A percentile compares a stretch with the other conserved stretches of the same genome.
These are phyloP conservation scores for Drosophila macrospina DNA, from an alignment of 2,888 invertebrate genomes.

Conservation along the genomic window DNA sequence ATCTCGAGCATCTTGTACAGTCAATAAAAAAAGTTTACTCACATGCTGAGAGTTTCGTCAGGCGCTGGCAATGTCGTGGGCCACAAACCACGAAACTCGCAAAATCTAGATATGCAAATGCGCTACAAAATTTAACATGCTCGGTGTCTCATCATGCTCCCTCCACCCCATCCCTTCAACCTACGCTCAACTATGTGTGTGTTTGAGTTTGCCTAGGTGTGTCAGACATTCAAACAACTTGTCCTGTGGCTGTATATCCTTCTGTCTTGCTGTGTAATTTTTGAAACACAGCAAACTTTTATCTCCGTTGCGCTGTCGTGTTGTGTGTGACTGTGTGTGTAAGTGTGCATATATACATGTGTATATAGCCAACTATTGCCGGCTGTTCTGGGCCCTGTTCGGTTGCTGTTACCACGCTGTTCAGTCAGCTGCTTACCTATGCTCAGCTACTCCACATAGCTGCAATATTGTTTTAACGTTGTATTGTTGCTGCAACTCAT, in stretches of 20 bases:
- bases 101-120: slow-evolving; percentile 61
- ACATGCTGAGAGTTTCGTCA: slow-evolving; percentile 1
- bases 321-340: too few species aligned
- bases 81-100: slow-evolving; percentile 10
- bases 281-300: slow-evolving; percentile 14
- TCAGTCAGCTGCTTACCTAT: slow-evolving; percentile 7
- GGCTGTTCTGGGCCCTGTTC: not conserved
- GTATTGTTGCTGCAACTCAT: too few species aligned
- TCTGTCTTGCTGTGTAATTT: slow-evolving; percentile 2
- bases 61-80: not conserved
- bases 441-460: too few species aligned
- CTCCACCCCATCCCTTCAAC: too few species aligned
- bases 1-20: slow-evolving; percentile 11
- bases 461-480: slow-evolving; percentile 30
- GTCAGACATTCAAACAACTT: slow-evolving; percentile 5
- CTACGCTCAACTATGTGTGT: not conserved
- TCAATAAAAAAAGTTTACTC: slow-evolving; percentile 36
- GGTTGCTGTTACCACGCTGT: slow-evolving; percentile 24
- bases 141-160: not conserved
- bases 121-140: slow-evolving; percentile 17
- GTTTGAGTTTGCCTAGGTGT: slow-evolving; percentile 1
- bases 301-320: slow-evolving; percentile 6
- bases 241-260: slow-evolving; percentile 4
- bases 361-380: not conserved
- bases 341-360: not conserved